Percentiles rank a stretch among this genome's conserved stretches.
Conservation (phyloP, 2,797 vertebrate species). For the Clarias pachynema region DNA sequence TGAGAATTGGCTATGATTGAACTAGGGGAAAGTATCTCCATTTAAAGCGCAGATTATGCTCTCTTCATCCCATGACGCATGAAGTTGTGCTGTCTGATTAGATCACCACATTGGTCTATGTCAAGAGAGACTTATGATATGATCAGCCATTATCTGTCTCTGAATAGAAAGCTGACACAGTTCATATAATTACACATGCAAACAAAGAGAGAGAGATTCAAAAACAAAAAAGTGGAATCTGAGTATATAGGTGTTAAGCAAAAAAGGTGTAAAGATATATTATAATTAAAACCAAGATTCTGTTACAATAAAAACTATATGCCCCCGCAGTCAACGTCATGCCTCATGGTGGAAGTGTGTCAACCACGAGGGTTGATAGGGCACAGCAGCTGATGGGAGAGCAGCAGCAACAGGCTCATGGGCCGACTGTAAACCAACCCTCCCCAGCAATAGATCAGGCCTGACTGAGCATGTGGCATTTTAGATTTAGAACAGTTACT, state of each 20-base stretch:
- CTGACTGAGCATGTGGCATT: conserved; percentile 66
- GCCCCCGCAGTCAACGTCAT: conserved; percentile 59
- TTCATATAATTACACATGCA: background rate
- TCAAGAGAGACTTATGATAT: background rate
- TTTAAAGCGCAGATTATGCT: conserved; percentile 16
- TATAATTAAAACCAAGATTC: conserved; percentile 11
- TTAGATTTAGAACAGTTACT: conserved; percentile 87
- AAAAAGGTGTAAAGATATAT: background rate
- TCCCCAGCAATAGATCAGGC: conserved; percentile 59
- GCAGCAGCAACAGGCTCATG: conserved; percentile 51
- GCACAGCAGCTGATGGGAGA: conserved; percentile 75
- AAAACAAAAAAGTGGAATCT: background rate
- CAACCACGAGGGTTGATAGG: conserved; percentile 70
- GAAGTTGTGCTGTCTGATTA: conserved; percentile 54
- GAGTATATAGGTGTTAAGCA: background rate
- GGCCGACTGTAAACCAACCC: conserved; percentile 65
- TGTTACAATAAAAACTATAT: conserved; percentile 54
- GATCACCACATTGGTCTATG: conserved; percentile 58
- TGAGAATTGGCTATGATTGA: conserved; percentile 4
- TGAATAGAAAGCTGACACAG: background rate
- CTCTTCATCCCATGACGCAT: conserved; percentile 54
- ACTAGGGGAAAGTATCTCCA: background rate
- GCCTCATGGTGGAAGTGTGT: conserved; percentile 64
- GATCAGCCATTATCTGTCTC: background rate
- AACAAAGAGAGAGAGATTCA: background rate